These are phyloP conservation scores for Caenorhabditis imperialis DNA, from an alignment of 2,888 invertebrate species.

Conservation along the genomic window DNA sequence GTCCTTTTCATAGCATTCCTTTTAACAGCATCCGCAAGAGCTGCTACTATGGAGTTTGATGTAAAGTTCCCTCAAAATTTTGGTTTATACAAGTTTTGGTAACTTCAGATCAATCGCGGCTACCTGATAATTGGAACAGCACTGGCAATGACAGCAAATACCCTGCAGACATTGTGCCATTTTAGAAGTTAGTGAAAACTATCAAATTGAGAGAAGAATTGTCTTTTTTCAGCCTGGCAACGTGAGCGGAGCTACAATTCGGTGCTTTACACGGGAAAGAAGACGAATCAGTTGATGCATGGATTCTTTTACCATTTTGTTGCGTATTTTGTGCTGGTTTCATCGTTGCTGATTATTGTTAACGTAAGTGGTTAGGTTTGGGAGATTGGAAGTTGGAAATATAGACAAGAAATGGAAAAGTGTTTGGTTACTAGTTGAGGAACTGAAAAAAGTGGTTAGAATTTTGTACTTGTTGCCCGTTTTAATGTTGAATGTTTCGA, in stretches of 20 bases:
- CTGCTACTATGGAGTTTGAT: constrained; percentile 51
- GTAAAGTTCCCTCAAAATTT: constrained; percentile 14
- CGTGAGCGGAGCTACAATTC: constrained; percentile 16
- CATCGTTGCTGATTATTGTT: constrained; percentile 42
- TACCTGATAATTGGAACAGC: constrained; percentile 51
- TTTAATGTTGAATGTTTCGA: no score
- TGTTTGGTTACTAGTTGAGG: no score
- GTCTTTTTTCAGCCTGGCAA: constrained; percentile 58
- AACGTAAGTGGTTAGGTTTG: no score
- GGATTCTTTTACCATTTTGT: constrained; percentile 57
- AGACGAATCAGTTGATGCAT: constrained; percentile 53
- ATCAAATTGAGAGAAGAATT: no score
- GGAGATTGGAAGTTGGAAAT: no score
- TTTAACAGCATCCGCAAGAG: constrained; percentile 52
- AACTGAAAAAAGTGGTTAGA: no score
- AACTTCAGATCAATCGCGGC: constrained; percentile 46
- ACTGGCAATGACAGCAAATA: constrained; percentile 51
- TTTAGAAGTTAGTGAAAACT: constrained; percentile 43
- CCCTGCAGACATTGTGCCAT: constrained; percentile 53
- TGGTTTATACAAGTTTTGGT: not conserved
- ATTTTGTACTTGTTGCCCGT: no score
- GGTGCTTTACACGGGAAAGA: constrained; percentile 17
- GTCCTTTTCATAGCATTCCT: constrained; percentile 52
- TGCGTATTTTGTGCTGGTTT: constrained; percentile 52
- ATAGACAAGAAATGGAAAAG: no score